Evolutionary conservation across 1,140 invertebrate genomes (phyloP), one percentile per base, ranked within the genome.

Genomic region (Palaemon carinicauda): DNA sequence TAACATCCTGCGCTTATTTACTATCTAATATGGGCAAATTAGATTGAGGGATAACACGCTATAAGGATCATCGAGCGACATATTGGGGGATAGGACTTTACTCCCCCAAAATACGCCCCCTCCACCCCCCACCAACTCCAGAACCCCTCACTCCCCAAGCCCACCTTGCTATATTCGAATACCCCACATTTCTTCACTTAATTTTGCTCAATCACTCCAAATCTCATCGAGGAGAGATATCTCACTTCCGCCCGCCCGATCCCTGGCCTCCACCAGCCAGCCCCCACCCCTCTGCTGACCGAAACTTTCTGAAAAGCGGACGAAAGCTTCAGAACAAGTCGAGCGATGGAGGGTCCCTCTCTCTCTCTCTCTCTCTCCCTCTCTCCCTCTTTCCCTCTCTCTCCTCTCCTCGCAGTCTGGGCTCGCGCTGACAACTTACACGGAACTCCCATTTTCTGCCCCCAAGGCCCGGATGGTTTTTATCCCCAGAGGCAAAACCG

Each of bases 171-270:
- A 82, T 88, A 82, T 88, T 82, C 87, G 87, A 82, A 88, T 88
- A 78, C 87, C 80, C 87, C 78, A 82, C 87, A 82, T 88, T 88
- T 88, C 87, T 88, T 82, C 87, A 88, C 87, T 88, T 88, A 88
- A 88, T 88, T 88, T 82, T 88, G 80, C 80, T 88, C 87, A 88
- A 88, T 88, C 87, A 82, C 80, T 88, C 87, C 87, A 88, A 88
- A 88, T 88, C 87, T 88, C 87, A 88, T 88, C 87, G 87, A 88
- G 82, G 87, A 81, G 80, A 73, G 71, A 75, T 88, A 74, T 82
- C 87, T 60, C 80, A 65, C 79, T n/a, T n/a, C n/a, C 80, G 80
- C 51, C 87, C 80, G 51, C 73, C 73, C 82, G 78, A 82, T 82
- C 80, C 80, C 87, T 56, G 56, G 53, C 56, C 29, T 60, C 71